Evolutionary conservation across 2,888 invertebrate genomes (phyloP), one percentile per base, ranked within the genome.

Genomic region (Phyto melanocephala): DNA sequence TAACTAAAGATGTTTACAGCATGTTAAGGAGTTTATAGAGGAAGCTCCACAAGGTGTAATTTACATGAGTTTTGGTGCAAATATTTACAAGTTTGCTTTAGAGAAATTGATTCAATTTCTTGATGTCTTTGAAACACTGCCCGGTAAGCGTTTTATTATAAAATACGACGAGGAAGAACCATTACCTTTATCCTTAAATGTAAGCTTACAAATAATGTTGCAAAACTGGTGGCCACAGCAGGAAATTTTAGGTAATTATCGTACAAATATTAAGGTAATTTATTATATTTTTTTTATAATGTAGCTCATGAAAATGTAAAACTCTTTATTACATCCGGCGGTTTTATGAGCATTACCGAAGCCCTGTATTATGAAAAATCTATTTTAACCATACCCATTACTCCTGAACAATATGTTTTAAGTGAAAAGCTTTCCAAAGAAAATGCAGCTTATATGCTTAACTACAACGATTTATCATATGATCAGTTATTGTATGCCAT

Each of bases 271-370:
- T 6, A n/a, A n/a, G 17, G 4, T 40, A 42, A 65, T 24, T 37
- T 50, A n/a, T n/a, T n/a, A n/a, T n/a, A n/a, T n/a, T n/a, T n/a
- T 33, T 20, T 1, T 65, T 4, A 70, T 37, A n/a, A 86, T 86
- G 42, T 85, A 92, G 93, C 92, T 1, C 93, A 94, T 88, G 90
- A 91, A 1, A 93, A 93, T 75, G 90, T 93, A 0, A 92, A 92
- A 84, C 86, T 93, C 0, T 93, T 94, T 83, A 92, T 94, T 78
- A 93, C 93, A 8, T 93, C 93, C 85, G 93, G 93, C 33, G 94
- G 94, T 0, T 89, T 93, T 56, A 91, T 93, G 85, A 93, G 93
- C 80, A 90, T 92, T 11, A 92, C 92, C 81, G 94, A 94, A 87
- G 91, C 93, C 0, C 90, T 93, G 24, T 89, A 91, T 79, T 90